Evolutionary conservation across 64 coral and sea anemone genomes (phyloP).

Genomic region (Stylophora pistillata): DNA sequence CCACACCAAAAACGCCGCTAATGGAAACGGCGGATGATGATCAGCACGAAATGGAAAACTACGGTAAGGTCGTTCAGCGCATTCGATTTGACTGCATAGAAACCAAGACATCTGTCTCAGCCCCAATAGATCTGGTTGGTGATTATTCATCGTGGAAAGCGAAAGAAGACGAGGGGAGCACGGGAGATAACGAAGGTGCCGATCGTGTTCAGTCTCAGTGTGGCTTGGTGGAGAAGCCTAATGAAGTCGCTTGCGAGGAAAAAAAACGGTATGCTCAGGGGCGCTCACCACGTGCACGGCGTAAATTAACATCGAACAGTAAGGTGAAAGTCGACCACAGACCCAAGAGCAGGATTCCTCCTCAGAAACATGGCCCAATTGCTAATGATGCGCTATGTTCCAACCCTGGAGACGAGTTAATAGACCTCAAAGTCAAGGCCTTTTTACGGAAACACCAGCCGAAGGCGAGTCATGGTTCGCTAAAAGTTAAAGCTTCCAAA

Average conservation of each 20-base stretch:
- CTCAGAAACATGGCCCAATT: not conserved
- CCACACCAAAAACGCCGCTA: not conserved
- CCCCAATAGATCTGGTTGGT: not conserved
- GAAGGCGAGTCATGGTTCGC: conserved; percentile 10
- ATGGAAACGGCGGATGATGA: not conserved
- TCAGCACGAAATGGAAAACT: not conserved
- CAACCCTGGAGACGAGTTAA: not conserved
- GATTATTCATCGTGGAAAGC: not conserved
- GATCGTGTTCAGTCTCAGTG: not conserved
- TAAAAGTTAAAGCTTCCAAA: conserved; percentile 11
- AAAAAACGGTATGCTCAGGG: not conserved
- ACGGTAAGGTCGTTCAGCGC: not conserved
- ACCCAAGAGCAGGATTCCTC: not conserved
- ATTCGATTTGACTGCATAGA: not conserved
- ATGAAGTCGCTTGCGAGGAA: not conserved
- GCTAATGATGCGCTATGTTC: not conserved
- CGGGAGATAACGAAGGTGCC: not conserved
- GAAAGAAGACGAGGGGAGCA: not conserved
- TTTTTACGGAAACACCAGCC: conserved; percentile 31
- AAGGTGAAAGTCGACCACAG: not conserved
- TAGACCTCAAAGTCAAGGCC: not conserved
- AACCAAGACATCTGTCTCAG: not conserved
- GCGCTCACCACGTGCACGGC: not conserved
- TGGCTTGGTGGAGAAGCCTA: not conserved
- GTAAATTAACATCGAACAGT: not conserved